These are phyloP conservation scores for Seira ritae DNA, from an alignment of 2,888 invertebrate genomes.

Conservation along the genomic window DNA sequence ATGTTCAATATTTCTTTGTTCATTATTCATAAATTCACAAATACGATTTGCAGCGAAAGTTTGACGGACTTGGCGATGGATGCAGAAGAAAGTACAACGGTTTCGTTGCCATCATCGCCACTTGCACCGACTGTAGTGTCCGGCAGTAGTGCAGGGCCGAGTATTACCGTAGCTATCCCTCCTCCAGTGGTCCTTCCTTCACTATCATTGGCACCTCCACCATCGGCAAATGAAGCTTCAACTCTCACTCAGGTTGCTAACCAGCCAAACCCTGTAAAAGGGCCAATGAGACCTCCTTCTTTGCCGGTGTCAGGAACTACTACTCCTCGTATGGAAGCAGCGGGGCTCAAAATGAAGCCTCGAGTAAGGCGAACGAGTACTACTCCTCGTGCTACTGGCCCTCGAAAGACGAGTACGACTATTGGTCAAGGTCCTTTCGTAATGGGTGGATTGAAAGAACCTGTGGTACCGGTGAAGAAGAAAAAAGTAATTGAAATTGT, in stretches of 20 bases:
- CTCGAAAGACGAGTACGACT: slow-evolving; percentile 25
- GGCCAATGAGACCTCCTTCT: no score
- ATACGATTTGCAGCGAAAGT: slow-evolving; percentile 46
- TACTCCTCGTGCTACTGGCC: not conserved
- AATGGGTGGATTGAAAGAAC: slow-evolving; percentile 16
- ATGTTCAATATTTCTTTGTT: no score
- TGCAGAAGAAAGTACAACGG: not conserved
- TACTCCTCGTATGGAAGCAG: not conserved
- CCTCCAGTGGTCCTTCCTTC: not conserved
- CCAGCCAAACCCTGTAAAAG: no score
- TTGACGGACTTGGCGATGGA: slow-evolving; percentile 39
- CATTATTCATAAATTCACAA: no score
- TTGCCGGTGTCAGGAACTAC: no score
- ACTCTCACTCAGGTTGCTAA: no score
- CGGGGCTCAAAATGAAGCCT: slow-evolving; percentile 12
- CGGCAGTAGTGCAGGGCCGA: not conserved
- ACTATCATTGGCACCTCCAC: not conserved
- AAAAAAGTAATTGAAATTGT: slow-evolving; percentile 56
- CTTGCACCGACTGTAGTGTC: not conserved
- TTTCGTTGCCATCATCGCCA: slow-evolving; percentile 5
- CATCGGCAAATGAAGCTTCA: no score
- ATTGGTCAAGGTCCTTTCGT: not conserved
- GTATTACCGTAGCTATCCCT: not conserved
- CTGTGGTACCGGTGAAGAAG: slow-evolving; percentile 29
- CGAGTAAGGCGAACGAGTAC: slow-evolving; percentile 16